These are phyloP conservation scores for Acromyrmex heyeri DNA, from an alignment of 1,140 invertebrate genomes.

Conservation along the genomic window DNA sequence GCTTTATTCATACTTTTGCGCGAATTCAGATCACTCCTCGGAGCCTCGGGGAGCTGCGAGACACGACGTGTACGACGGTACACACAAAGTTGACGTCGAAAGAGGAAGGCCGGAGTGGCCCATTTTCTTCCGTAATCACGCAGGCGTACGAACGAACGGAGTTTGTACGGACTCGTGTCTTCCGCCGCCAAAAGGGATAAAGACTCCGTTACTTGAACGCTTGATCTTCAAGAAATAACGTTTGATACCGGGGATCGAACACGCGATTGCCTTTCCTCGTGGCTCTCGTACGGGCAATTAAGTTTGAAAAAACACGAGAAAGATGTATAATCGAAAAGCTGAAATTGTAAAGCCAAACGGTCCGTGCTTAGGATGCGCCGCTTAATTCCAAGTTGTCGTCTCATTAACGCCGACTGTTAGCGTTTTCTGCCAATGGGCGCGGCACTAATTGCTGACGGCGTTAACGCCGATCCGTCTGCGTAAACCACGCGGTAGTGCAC, in stretches of 20 bases:
- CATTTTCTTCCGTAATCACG: conserved; percentile 38
- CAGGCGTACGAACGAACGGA: not conserved
- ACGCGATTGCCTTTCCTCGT: not conserved
- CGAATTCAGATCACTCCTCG: conserved; percentile 69
- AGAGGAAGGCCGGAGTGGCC: not conserved
- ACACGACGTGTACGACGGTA: not conserved
- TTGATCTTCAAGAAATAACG: conserved; percentile 9
- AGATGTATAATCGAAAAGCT: not conserved
- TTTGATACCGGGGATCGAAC: not conserved
- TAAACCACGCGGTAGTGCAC: conserved; percentile 76
- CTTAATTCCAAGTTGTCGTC: conserved; percentile 31
- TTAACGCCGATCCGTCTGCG: conserved; percentile 75
- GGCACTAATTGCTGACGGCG: conserved; percentile 62
- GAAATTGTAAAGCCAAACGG: not conserved
- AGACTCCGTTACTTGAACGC: conserved; percentile 29
- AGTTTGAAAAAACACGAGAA: not conserved
- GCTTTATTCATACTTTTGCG: conserved; percentile 74
- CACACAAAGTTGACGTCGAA: not conserved
- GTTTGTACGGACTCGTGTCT: not conserved
- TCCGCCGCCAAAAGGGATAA: not conserved
- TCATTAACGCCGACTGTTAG: conserved; percentile 26
- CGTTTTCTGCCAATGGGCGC: conserved; percentile 46
- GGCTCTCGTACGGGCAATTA: not conserved
- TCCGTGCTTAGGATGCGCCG: not conserved
- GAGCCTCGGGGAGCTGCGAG: conserved; percentile 15